A percentile compares a stretch with the other conserved stretches of the same genome.
These are phyloP conservation scores for Strigamia transsilvanica DNA, from an alignment of 2,888 invertebrate genomes.

Conservation along the genomic window DNA sequence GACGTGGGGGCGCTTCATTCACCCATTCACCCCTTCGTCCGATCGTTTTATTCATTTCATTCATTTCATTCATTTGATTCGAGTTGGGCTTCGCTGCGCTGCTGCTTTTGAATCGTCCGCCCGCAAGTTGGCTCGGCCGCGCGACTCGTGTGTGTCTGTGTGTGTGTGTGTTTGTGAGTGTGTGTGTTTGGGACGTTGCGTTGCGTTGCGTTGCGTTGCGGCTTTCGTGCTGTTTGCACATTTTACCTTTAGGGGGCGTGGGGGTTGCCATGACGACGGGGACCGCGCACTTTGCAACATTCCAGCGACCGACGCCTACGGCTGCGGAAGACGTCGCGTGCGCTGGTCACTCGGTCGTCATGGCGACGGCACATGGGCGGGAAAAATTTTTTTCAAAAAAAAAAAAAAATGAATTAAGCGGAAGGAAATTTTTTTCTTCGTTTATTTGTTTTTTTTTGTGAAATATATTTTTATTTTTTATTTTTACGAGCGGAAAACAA, in stretches of 20 bases:
- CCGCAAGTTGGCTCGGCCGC: not conserved
- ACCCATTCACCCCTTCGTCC: no score
- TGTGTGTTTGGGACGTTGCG: no score
- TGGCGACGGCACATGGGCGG: not conserved
- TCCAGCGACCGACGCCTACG: conserved; percentile 52
- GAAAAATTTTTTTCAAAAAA: not conserved
- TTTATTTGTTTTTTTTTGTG: not conserved
- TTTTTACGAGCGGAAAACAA: not conserved
- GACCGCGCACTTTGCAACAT: conserved; percentile 54
- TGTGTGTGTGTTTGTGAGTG: no score
- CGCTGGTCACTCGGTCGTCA: conserved; percentile 1
- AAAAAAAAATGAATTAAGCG: not conserved
- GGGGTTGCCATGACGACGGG: conserved; percentile 62
- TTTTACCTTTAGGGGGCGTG: conserved; percentile 61
- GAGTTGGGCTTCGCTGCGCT: not conserved
- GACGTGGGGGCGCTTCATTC: not conserved
- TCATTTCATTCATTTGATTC: not conserved
- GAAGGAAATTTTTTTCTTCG: not conserved
- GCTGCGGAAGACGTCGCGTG: conserved; percentile 52
- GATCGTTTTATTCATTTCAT: not conserved
- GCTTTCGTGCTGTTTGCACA: conserved; percentile 36
- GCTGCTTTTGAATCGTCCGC: not conserved
- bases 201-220: conserved; percentile 3
- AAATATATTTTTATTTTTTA: not conserved
- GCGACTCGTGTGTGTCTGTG: no score